Percentiles rank a stretch among this genome's conserved stretches.
Evolutionary conservation across 2,113 vertebrate species (phyloP).

Genomic region (Neotoma lepida): DNA sequence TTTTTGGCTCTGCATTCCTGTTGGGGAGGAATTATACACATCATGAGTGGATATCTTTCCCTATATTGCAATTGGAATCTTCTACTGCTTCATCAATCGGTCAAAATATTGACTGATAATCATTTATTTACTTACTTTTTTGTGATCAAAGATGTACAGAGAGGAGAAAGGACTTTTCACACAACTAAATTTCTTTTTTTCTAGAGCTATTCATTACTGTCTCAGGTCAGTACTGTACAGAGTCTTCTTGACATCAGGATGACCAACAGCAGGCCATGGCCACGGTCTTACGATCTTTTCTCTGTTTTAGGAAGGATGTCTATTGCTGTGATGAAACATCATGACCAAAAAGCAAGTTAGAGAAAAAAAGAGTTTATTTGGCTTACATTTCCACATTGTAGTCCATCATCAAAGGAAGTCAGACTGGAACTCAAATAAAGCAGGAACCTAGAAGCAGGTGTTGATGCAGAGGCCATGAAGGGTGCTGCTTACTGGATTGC

Average conservation of each 20-base stretch:
- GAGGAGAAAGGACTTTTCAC: background rate
- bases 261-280: background rate
- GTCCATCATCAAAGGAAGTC: no score
- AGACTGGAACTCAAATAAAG: no score
- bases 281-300: background rate
- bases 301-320: no score
- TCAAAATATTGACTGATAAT: background rate
- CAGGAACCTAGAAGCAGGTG: no score
- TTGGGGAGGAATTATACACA: background rate
- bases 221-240: background rate
- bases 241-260: background rate
- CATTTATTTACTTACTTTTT: background rate
- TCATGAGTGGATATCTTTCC: background rate
- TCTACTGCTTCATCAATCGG: background rate
- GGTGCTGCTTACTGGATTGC: no score
- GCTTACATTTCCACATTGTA: no score
- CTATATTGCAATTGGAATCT: background rate
- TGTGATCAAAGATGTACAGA: background rate
- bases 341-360: no score
- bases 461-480: no score
- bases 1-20: background rate
- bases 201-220: background rate
- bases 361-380: no score
- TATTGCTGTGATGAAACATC: no score
- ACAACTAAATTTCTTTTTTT: slow-evolving; percentile 47